Evolutionary conservation across 2,888 invertebrate genomes (phyloP).

Genomic region (Ellobium chinense): DNA sequence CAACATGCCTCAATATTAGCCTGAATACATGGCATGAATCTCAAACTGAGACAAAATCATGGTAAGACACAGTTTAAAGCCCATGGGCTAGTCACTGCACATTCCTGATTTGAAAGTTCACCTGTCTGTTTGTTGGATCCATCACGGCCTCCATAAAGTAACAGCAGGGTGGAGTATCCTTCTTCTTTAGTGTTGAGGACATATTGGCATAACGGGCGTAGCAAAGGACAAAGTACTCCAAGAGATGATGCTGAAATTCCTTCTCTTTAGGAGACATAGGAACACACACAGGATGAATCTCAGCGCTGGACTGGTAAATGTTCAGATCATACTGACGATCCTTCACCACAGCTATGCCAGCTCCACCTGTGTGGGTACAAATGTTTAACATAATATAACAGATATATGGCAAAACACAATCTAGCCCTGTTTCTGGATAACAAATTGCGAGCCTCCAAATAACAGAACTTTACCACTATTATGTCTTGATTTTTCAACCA

Average conservation of each 20-base stretch:
- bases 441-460: too few species aligned
- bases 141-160: constrained; percentile 34
- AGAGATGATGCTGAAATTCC: constrained; percentile 54
- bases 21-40: too few species aligned
- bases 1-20: too few species aligned
- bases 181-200: constrained; percentile 33
- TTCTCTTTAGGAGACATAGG: constrained; percentile 54
- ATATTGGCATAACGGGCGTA: constrained; percentile 55
- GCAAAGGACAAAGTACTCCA: constrained; percentile 62
- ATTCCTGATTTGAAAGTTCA: too few species aligned
- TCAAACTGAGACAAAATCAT: too few species aligned
- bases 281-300: constrained; percentile 44
- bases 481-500: too few species aligned
- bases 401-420: too few species aligned
- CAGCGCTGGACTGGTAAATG: constrained; percentile 58
- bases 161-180: constrained; percentile 8
- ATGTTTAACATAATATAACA: neutral
- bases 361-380: constrained; percentile 57
- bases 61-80: too few species aligned
- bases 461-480: too few species aligned
- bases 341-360: constrained; percentile 61
- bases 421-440: too few species aligned
- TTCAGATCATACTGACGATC: constrained; percentile 49
- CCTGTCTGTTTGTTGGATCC: constrained; percentile 36
- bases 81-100: too few species aligned